Base-by-base conservation (phyloP, 2,113 vertebrate species). In the Macroglossus sobrinus region DNA sequence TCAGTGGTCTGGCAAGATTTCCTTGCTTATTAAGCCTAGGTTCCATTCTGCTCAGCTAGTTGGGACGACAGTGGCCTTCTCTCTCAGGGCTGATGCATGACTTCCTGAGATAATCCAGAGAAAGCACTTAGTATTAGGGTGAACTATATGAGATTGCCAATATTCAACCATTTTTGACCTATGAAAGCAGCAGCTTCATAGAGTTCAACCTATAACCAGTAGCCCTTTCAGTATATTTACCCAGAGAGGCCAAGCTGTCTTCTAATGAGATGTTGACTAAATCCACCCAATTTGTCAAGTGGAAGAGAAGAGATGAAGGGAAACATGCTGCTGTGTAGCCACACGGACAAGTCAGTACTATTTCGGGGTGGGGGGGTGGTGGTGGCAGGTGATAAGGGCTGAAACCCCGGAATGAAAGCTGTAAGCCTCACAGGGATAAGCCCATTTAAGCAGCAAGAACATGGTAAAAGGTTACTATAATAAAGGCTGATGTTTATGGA, bases 321-420 rank as follows among this genome's bases (percentile, higher is more conserved):
- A 66, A 59, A 50, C 8, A 3, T 3, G 64, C 9, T 0, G 7
- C 35, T 12, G 5, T 1, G 9, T 0, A 5, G 24, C n/a, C 64
- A 16, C 4, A 24, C 0, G 40, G 50, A 87, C 24, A 45, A n/a
- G 50, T n/a, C 53, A 13, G 2, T 1, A 0, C 43, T 2, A 3
- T 6, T 28, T 69, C 24, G 22, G 57, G 22, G 10, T 35, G 26
- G 16, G 16, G 18, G 14, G 4, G 26, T 9, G 7, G 45, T 9
- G 11, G 45, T 47, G 45, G 45, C 8, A 45, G 45, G n/a, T 21
- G 21, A 15, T 7, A 33, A 66, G 33, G 16, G 7, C 5, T 15
- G 40, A 53, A 59, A 38, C 24, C 38, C 1, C 1, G 38, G 72
- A 40, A 53, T 21, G 40, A 63, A 64, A 26, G 50, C 0, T 24